Base-by-base conservation (phyloP, 2,797 vertebrate species). In the Petrocephalus sullivani region DNA sequence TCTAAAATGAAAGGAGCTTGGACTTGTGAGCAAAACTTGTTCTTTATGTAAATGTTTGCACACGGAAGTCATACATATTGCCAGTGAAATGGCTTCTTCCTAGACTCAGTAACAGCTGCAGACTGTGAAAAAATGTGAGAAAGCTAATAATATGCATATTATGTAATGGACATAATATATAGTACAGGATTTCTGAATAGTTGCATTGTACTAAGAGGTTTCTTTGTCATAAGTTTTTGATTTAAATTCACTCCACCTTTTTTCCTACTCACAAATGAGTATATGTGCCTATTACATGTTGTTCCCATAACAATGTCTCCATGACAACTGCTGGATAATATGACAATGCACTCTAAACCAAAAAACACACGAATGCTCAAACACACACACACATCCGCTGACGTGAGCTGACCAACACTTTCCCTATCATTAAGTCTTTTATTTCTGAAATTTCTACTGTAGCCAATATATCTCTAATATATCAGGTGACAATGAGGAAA, bases 21-120 rank as follows among this genome's bases (percentile, higher is more conserved):
- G 54, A n/a, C 12, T 37, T n/a, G 7, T 19, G 54, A 5, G 14
- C 8, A 12, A 41, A 58, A 56, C 54, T 12, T 14, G 61, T 67
- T n/a, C 16, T 56, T 57, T 75, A 46, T 33, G 46, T 56, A 23
- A 51, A 33, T 21, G 53, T 46, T 2, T 67, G 51, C 23, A 67
- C 10, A 61, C 57, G 53, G 58, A 51, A 57, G 41, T 90, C 86
- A 87, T 88, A 23, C 60, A 88, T 89, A 19, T 41, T 16, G 89
- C 88, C 33, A 82, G 85, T 88, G 87, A 87, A 87, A 87, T 89
- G 92, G 91, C 81, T 89, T 86, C 21, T 84, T 16, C 8, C 7
- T 90, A 85, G 90, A 88, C 67, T 92, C 89, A 91, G 90, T 88
- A 89, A 19, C 49, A 53, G 14, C 83, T 75, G 61, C 75, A 86